Evolutionary conservation across 2,888 invertebrate species (phyloP).

Genomic region (Leptinotarsa rubiginosa): DNA sequence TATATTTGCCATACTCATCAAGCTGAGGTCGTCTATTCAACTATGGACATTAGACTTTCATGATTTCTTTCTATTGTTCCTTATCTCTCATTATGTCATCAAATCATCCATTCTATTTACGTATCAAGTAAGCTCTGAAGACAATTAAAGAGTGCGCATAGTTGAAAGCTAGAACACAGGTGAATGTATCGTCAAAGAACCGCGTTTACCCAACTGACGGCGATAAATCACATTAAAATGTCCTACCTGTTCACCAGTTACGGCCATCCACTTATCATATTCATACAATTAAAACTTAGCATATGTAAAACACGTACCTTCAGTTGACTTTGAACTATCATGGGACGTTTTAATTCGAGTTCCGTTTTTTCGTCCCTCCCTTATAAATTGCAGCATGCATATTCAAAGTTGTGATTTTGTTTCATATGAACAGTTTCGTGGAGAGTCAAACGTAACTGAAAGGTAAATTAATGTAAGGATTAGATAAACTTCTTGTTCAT

Average conservation of each 20-base stretch:
- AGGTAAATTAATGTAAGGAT: no score
- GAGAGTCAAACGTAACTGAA: not conserved
- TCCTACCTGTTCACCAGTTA: constrained; percentile 46
- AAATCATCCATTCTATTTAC: constrained; percentile 12
- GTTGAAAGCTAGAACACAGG: constrained; percentile 44
- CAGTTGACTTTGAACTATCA: constrained; percentile 14
- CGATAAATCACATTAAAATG: constrained; percentile 55
- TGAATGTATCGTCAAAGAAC: constrained; percentile 53
- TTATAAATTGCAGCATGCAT: not conserved
- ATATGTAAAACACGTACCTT: constrained; percentile 51
- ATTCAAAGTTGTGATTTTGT: not conserved
- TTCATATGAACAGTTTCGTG: not conserved
- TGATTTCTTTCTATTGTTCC: not conserved
- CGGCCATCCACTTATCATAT: constrained; percentile 52
- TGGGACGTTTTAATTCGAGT: constrained; percentile 9
- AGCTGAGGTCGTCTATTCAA: no score
- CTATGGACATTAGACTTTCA: not conserved
- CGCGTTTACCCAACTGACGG: constrained; percentile 45
- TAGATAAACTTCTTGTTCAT: no score
- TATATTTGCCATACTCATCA: not conserved
- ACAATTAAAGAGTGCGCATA: constrained; percentile 28
- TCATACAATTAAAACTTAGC: constrained; percentile 56
- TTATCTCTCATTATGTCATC: not conserved
- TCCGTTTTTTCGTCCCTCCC: constrained; percentile 2
- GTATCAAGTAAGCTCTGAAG: constrained; percentile 8